Evolutionary conservation across 1,140 invertebrate species (phyloP), one percentile per base, ranked within the genome.

Genomic region (Cotesia vestalis): DNA sequence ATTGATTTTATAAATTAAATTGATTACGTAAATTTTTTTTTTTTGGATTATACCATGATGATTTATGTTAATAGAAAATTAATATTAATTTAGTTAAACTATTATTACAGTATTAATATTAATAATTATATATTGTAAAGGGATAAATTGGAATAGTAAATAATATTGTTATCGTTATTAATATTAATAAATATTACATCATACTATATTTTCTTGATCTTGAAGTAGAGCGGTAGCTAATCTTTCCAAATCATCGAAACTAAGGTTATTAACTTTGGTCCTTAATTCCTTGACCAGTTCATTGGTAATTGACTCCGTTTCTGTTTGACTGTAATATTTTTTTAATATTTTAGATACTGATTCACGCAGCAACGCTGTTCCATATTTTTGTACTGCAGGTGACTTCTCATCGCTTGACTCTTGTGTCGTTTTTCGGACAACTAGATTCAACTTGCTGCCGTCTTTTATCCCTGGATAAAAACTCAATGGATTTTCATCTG

Each of bases 381-480:
- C 83, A 12, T 76, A 66, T 71, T 82, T 84, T 14, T 66, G 68
- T 46, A 46, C 5, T 2, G 72, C 38, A 0, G 68, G 17, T 11
- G 63, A 36, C 66, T 75, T 81, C 0, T 60, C 72, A 2, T 82
- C 74, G 66, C 76, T 80, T 11, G 78, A 77, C 27, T 74, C 75
- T 61, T 81, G 79, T 55, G 73, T 71, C 1, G 76, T 36, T 59
- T 83, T 83, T 55, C 85, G 86, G 3, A 83, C 79, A 4, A 87
- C 78, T 68, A 87, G 76, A 73, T 82, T 84, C 61, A 87, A 64
- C 66, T 83, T 86, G 36, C 79, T 81, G 2, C 84, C 85, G 38
- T 87, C 86, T 70, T 84, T 86, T 4, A 87, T 87, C 38, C 83
- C 85, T 8, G 86, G 84, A 63, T 87, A 87, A 72, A 86, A 86